Evolutionary conservation across 1,140 invertebrate species (phyloP), one percentile per base, ranked within the genome.

Genomic region (Drosophila nikananu): DNA sequence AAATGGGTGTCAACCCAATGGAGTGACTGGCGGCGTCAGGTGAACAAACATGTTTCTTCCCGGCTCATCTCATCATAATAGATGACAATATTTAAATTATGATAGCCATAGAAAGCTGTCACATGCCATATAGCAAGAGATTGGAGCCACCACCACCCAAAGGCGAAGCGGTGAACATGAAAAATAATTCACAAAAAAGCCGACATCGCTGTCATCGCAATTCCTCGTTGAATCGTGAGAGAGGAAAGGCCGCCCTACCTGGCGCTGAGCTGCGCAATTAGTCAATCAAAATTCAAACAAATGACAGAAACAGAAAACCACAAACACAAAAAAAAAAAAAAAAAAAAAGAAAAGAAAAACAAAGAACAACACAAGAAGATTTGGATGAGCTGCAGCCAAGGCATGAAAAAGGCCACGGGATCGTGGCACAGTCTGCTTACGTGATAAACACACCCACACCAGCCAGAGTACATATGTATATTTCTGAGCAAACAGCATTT

Each of bases 71-170:
- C 23, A 46, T 66, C 55, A 72, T 17, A 77, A 49, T 63, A 79
- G 82, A 74, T 81, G 86, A 90, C 86, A 90, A 90, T 90, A 90
- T 90, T 90, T 90, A 83, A 90, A 90, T 90, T 90, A 90, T 90
- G 86, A 90, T 90, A 90, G 76, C 71, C 71, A 74, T 74, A 74
- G 68, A 74, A 74, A 59, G 30, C 68, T 73, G 71, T 74, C 68
- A 73, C 70, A 61, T 46, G 70, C 46, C n/a, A 30, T 49, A 72
- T 32, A 27, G 6, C 15, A 23, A 42, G 52, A 72, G 52, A 72
- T 48, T 52, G 70, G 19, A 73, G 70, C 10, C 17, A 25, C 39
- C 39, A 41, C 52, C 48, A 60, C 65, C 52, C 27, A 12, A 71
- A 57, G 54, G 51, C 70, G 44, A 61, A 44, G 75, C 75, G 77